Base-by-base conservation (phyloP, 2,888 invertebrate species). In the Drosophila emarginata region DNA sequence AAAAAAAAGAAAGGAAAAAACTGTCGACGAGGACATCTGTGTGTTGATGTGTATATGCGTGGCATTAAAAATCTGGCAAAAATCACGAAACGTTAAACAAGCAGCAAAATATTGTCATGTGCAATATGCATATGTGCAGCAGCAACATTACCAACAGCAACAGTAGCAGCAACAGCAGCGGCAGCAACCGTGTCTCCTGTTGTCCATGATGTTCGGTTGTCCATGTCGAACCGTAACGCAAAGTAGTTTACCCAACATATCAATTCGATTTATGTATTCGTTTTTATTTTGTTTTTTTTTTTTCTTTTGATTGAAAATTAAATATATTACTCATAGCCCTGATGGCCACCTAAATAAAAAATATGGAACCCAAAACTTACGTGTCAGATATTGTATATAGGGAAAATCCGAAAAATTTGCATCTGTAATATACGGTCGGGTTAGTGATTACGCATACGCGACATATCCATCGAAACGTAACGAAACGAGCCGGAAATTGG, bases 401-500 rank as follows among this genome's bases (percentile, higher is more conserved):
- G 93, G 93, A 92, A 93, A 93, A 92, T 94, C 94, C 91, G 94
- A 93, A 93, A 93, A 93, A 93, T 94, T 94, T 91, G 93, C 93
- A 91, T 93, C 94, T 94, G 93, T 85, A 92, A 92, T 72, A 61
- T 61, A 80, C 79, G 66, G 70, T 70, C 66, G 79, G 70, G 61
- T 87, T 85, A 87, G 66, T 84, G 14, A 65, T 59, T 61, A 64
- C 60, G 67, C 61, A 68, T 15, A 40, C 64, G 78, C 67, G 73
- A 64, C n/a, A 39, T 53, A 61, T 73, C 32, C 32, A 32, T 9
- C 11, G 4, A 32, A 32, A 32, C 32, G 32, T 32, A 32, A 18
- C 66, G 56, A 37, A 69, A 70, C 26, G 28, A n/a, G 15, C 14
- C 15, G 26, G 59, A 45, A 15, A 54, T 18, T 26, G 28, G 3